Evolutionary conservation across 2,113 vertebrate species (phyloP).

Genomic region (Camelus dromedarius): DNA sequence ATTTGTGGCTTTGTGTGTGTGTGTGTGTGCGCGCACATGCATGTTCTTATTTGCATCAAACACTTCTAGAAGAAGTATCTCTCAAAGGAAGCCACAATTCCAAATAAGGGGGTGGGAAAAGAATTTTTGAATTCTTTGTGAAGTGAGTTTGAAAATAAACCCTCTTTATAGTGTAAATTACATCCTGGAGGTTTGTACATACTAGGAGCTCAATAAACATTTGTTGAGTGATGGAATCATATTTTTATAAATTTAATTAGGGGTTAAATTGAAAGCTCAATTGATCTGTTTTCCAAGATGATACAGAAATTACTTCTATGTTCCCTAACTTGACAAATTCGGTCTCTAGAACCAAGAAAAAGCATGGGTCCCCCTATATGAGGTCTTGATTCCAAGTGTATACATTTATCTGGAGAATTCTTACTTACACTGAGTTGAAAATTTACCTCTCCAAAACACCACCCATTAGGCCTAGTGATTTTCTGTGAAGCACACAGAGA

Average conservation of each 20-base stretch:
- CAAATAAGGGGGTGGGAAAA: neutral
- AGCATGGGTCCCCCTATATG: neutral
- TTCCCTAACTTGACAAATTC: neutral
- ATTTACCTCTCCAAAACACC: neutral
- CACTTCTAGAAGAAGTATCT: neutral
- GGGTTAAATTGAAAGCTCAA: neutral
- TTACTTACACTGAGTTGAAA: neutral
- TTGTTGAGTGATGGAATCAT: neutral
- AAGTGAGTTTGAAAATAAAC: slow-evolving; percentile 2
- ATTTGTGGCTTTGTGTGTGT: neutral
- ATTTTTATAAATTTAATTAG: slow-evolving; percentile 39
- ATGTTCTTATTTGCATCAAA: neutral
- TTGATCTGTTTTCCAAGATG: neutral
- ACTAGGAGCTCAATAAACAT: neutral
- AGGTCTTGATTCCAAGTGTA: neutral
- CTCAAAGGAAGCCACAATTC: neutral
- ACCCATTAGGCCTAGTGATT: neutral
- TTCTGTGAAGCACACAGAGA: neutral
- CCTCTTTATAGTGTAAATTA: neutral
- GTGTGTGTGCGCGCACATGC: fast-evolving
- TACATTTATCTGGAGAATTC: slow-evolving; percentile 3
- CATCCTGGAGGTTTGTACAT: neutral
- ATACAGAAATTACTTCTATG: neutral
- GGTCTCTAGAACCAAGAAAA: neutral
- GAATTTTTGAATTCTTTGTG: neutral